Evolutionary conservation across 2,797 vertebrate species (phyloP).

Genomic region (Pelobates cultripes): DNA sequence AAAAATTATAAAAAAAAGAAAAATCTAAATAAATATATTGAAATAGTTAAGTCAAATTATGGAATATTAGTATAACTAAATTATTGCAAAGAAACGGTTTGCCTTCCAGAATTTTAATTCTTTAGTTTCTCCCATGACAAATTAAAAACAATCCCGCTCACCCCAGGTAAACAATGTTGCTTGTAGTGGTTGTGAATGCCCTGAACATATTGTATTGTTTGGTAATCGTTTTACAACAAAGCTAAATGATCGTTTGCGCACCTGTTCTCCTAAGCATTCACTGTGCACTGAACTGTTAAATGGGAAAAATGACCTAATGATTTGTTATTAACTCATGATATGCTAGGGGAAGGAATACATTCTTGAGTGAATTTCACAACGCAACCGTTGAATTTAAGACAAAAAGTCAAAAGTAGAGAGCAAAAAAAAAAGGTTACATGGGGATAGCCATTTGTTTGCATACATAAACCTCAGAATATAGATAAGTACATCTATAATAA

Average conservation of each 20-base stretch:
- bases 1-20: no score
- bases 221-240: slow-evolving; percentile 5
- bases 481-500: no score
- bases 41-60: not conserved
- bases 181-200: not conserved
- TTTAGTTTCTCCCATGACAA: slow-evolving; percentile 1
- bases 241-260: slow-evolving; percentile 2
- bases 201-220: slow-evolving; percentile 8
- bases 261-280: not conserved
- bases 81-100: not conserved
- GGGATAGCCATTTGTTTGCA: no score
- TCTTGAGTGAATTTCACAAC: no score
- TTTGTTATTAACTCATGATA: not conserved
- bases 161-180: not conserved
- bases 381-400: no score
- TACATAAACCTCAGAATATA: no score
- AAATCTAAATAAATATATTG: not conserved
- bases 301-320: slow-evolving; percentile 5
- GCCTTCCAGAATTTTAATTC: not conserved
- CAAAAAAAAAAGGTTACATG: no score
- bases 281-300: not conserved
- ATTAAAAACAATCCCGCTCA: not conserved
- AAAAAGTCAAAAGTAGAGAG: no score
- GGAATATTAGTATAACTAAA: not conserved
- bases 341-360: no score